phyloP scores from a whole-genome alignment of 2,888 invertebrate species.

The Elmis aenea region DNA sequence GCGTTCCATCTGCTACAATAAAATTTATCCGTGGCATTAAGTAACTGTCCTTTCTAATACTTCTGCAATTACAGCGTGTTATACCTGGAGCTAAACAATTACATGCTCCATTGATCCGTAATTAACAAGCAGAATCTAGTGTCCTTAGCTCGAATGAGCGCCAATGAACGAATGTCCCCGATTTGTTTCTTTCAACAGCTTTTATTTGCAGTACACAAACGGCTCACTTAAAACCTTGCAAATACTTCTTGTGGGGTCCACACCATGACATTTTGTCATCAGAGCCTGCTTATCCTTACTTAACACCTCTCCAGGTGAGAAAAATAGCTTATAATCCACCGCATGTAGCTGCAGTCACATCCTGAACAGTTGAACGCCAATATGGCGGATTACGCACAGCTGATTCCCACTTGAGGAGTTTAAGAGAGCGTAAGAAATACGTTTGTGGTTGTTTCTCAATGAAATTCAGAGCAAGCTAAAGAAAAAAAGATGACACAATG shows the following conservation, averaged over 20 bases:
- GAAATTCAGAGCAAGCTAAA: too few species aligned
- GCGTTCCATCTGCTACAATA: too few species aligned
- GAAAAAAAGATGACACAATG: too few species aligned
- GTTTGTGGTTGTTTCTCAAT: background rate
- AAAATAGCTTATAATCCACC: slow-evolving; percentile 19
- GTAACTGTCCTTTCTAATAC: background rate
- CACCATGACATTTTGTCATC: slow-evolving; percentile 8
- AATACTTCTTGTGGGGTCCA: slow-evolving; percentile 15
- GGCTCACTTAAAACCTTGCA: too few species aligned
- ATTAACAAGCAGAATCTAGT: background rate
- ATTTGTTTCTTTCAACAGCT: too few species aligned
- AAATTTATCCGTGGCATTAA: slow-evolving; percentile 1
- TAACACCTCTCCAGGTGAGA: slow-evolving; percentile 23
- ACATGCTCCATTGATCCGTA: slow-evolving; percentile 6
- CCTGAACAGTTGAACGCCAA: slow-evolving; percentile 8
- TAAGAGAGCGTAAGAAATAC: slow-evolving; percentile 2
- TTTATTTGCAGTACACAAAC: too few species aligned
- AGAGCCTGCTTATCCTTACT: slow-evolving; percentile 9
- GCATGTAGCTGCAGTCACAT: slow-evolving; percentile 17
- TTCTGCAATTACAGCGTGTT: background rate
- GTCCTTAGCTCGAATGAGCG: too few species aligned
- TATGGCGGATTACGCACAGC: slow-evolving; percentile 3
- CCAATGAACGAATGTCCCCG: too few species aligned
- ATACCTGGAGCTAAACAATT: slow-evolving; percentile 4
- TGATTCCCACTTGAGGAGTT: slow-evolving; percentile 6